phyloP scores from a whole-genome alignment of 2,113 vertebrate species.

The Cebidichthys violaceus region DNA sequence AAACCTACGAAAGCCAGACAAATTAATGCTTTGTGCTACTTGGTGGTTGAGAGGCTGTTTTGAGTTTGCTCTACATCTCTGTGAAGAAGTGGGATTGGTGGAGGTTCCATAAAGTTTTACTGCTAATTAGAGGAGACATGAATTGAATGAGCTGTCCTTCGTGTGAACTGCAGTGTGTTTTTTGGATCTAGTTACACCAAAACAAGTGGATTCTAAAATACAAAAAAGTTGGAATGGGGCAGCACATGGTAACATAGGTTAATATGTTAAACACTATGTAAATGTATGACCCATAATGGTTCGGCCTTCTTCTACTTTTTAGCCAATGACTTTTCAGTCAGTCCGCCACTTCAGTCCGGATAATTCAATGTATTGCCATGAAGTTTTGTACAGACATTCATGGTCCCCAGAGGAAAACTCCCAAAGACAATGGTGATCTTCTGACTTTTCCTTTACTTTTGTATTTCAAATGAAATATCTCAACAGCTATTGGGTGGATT shows the following conservation, averaged over 20 bases:
- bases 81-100: not conserved
- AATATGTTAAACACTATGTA: not conserved
- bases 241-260: not conserved
- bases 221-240: not conserved
- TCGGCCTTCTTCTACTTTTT: not conserved
- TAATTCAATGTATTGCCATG: not conserved
- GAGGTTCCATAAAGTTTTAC: slow-evolving; percentile 2
- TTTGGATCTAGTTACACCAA: not conserved
- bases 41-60: not conserved
- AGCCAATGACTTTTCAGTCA: not conserved
- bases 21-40: not conserved
- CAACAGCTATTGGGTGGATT: too few relatives aligned
- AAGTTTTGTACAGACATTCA: not conserved
- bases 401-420: not conserved
- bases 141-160: slow-evolving; percentile 9
- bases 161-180: not conserved
- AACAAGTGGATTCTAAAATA: not conserved
- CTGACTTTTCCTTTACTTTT: too few relatives aligned
- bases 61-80: not conserved
- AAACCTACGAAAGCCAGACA: slow-evolving; percentile 12
- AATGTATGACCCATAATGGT: not conserved
- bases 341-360: not conserved
- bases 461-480: too few relatives aligned
- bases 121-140: slow-evolving; percentile 10
- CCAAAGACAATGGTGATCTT: not conserved